Percentiles rank a stretch among this genome's conserved stretches.
Evolutionary conservation across 2,797 vertebrate species (phyloP).

Genomic region (Chelmon rostratus): DNA sequence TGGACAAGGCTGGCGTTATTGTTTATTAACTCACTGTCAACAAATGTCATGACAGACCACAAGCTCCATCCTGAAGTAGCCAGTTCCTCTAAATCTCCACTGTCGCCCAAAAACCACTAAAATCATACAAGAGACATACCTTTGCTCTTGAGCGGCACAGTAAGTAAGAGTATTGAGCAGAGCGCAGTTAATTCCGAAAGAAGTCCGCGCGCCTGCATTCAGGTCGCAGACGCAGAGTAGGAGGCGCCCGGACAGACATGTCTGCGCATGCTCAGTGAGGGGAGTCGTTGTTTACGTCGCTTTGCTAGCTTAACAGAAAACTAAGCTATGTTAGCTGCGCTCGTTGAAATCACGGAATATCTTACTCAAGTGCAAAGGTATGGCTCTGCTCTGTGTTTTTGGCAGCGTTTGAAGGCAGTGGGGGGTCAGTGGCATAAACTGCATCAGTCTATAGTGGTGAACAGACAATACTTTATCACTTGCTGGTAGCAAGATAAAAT

Average conservation of each 20-base stretch:
- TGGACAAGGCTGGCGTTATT: not conserved
- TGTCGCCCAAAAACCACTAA: not conserved
- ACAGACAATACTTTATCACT: not conserved
- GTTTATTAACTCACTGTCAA: not conserved
- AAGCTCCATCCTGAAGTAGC: not conserved
- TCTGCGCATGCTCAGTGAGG: not conserved
- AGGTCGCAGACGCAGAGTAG: not conserved
- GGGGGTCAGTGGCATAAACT: not conserved
- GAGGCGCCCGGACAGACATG: not conserved
- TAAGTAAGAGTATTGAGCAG: not conserved
- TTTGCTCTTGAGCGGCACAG: not conserved
- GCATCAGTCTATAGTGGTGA: not conserved
- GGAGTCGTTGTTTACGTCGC: not conserved
- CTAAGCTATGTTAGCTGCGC: fast-evolving
- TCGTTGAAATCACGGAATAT: fast-evolving
- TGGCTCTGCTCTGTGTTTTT: not conserved
- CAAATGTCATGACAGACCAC: not conserved
- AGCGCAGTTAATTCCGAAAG: not conserved
- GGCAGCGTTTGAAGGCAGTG: not conserved
- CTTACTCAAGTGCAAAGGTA: not conserved
- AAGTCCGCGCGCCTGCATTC: not conserved
- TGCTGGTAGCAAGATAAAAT: not conserved
- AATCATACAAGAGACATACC: not conserved
- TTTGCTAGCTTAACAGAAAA: not conserved
- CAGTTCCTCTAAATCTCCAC: not conserved